Evolutionary conservation across 2,888 invertebrate genomes (phyloP).

Genomic region (Laspeyria flexula): DNA sequence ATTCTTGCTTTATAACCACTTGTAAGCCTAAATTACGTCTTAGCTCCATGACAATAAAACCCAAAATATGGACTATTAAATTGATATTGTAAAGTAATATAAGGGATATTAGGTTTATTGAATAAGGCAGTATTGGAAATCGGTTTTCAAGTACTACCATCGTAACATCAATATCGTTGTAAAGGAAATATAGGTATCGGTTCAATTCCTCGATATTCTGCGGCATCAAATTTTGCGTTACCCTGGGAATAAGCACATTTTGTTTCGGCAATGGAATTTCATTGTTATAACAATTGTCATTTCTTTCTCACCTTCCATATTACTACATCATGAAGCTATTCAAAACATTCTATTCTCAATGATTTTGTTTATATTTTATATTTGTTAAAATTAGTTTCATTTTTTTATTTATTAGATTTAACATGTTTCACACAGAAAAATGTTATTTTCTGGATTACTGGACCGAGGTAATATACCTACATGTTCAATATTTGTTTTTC

Average conservation of each 20-base stretch:
- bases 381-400: no score
- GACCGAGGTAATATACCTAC: no score
- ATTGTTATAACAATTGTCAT: background rate
- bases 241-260: background rate
- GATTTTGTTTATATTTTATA: no score
- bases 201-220: background rate
- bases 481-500: no score
- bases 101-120: background rate
- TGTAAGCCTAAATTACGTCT: no score
- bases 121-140: slow-evolving; percentile 7
- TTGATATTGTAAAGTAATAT: slow-evolving; percentile 1
- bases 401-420: no score
- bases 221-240: background rate
- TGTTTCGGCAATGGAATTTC: background rate
- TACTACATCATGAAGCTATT: no score
- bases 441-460: no score
- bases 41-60: background rate
- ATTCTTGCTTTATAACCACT: no score
- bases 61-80: background rate
- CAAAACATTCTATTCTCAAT: no score
- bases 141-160: slow-evolving; percentile 1
- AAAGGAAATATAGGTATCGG: background rate
- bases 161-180: slow-evolving; percentile 1
- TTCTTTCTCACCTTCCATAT: background rate
- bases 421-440: no score